These are phyloP conservation scores for Butorides virescens DNA, from an alignment of 2,113 vertebrate genomes.

Conservation along the genomic window DNA sequence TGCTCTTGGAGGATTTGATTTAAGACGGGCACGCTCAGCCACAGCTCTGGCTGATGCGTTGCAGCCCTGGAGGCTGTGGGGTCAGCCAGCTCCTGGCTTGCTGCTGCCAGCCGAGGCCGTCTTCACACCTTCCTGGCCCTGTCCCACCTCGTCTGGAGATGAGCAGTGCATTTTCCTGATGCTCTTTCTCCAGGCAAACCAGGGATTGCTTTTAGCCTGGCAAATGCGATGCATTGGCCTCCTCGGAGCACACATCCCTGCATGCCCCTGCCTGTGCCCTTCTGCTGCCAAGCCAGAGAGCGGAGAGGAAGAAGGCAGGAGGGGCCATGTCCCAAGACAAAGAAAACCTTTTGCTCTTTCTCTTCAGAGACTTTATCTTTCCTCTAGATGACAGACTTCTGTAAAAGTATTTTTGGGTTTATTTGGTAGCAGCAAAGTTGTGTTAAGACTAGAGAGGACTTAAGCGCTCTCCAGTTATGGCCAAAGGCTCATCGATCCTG, in stretches of 20 bases:
- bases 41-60: rapidly evolving
- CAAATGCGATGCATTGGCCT: background rate
- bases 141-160: rapidly evolving
- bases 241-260: background rate
- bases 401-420: background rate
- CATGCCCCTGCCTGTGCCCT: background rate
- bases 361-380: background rate
- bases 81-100: background rate
- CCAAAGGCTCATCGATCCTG: background rate
- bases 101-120: background rate
- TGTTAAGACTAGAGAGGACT: background rate
- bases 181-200: background rate
- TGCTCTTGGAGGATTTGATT: background rate
- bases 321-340: background rate
- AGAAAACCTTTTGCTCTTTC: background rate
- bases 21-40: rapidly evolving
- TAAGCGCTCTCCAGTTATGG: background rate
- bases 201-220: background rate
- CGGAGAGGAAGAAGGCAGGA: background rate
- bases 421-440: background rate
- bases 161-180: rapidly evolving
- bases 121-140: background rate
- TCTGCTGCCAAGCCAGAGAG: background rate
- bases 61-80: rapidly evolving
- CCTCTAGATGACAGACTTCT: background rate